These are phyloP conservation scores for Girardinus metallicus DNA, from an alignment of 2,797 vertebrate species.

Conservation along the genomic window DNA sequence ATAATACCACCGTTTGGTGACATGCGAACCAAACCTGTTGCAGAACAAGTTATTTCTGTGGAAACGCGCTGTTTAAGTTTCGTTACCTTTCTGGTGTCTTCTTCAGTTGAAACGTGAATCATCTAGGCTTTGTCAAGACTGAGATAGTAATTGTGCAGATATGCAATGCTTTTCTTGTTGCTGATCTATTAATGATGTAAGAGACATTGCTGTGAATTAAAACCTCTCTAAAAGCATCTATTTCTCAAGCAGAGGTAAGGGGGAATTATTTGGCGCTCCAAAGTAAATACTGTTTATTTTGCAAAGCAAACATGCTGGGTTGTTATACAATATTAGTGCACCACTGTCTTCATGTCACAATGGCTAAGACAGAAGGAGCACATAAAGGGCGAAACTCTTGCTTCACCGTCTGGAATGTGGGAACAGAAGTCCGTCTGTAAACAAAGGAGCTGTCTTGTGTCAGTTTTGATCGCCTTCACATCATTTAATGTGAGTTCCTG, in stretches of 20 bases:
- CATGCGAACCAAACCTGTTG: background rate
- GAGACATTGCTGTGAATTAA: constrained; percentile 1
- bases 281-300: constrained; percentile 24
- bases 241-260: background rate
- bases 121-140: background rate
- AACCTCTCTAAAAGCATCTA: background rate
- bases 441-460: background rate
- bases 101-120: background rate
- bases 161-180: background rate
- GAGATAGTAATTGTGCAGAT: background rate
- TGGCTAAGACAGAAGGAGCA: background rate
- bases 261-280: background rate
- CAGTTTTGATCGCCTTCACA: background rate
- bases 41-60: background rate
- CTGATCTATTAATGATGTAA: background rate
- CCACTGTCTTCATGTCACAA: background rate
- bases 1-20: too few species aligned
- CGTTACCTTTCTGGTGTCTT: background rate
- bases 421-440: background rate
- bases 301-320: constrained; percentile 1
- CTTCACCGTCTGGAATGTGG: constrained; percentile 1
- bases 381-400: background rate
- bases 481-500: background rate
- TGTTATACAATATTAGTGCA: background rate
- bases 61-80: background rate